Conservation (phyloP, 2,888 invertebrate species). For the Aphidius colemani region DNA sequence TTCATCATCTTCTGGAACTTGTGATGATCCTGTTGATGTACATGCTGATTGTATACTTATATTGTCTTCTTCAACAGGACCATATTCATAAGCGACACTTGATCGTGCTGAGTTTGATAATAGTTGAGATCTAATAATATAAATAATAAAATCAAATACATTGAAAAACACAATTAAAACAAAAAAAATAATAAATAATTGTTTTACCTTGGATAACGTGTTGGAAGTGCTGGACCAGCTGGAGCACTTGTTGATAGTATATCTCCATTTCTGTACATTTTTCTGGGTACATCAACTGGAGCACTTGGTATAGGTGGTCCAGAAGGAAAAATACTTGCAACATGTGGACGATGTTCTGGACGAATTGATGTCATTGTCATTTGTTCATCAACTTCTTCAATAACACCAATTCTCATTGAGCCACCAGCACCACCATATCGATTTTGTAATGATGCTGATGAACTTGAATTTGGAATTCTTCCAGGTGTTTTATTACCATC, state of each 20-base stretch:
- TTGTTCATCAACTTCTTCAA: constrained; percentile 73
- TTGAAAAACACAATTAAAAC: neutral
- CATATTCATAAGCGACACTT: constrained; percentile 37
- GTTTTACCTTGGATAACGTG: constrained; percentile 29
- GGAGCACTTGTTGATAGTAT: constrained; percentile 53
- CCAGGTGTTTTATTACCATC: constrained; percentile 64
- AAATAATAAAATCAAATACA: neutral
- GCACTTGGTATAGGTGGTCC: constrained; percentile 67
- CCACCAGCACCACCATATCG: constrained; percentile 42
- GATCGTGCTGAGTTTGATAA: constrained; percentile 44
- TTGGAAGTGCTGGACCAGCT: constrained; percentile 30
- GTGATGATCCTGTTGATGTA: constrained; percentile 25
- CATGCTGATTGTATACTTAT: constrained; percentile 41
- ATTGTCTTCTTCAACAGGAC: constrained; percentile 36
- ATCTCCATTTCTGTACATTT: constrained; percentile 38
- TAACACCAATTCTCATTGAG: constrained; percentile 56
- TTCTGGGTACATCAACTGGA: constrained; percentile 69
- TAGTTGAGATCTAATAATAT: constrained; percentile 39
- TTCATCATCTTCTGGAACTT: constrained; percentile 64
- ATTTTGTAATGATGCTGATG: constrained; percentile 49
- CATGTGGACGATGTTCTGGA: constrained; percentile 59
- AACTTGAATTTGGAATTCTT: constrained; percentile 54
- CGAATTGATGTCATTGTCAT: constrained; percentile 78
- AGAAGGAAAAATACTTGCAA: constrained; percentile 52
- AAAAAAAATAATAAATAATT: neutral